These are phyloP conservation scores for Anastrepha ludens DNA, from an alignment of 1,140 invertebrate species.

Conservation along the genomic window DNA sequence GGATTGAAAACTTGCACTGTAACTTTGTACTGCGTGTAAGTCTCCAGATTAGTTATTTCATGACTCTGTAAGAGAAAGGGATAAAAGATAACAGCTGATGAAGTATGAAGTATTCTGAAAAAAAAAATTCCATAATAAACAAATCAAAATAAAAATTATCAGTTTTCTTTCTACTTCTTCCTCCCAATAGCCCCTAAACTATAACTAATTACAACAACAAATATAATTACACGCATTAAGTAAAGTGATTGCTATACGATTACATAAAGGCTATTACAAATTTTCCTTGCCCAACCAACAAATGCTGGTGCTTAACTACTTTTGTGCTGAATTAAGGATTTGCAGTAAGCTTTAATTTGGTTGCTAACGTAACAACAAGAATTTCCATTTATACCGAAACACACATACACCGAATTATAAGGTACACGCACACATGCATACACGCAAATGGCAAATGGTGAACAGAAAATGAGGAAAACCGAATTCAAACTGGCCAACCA, in stretches of 20 bases:
- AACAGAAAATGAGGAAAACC: conserved; percentile 19
- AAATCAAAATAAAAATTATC: neutral
- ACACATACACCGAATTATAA: neutral
- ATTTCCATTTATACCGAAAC: neutral
- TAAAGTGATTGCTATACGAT: neutral
- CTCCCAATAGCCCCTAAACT: neutral
- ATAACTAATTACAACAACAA: neutral
- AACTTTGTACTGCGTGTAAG: conserved; percentile 85
- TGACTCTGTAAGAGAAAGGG: conserved; percentile 77
- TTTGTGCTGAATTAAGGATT: conserved; percentile 33
- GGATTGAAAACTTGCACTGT: conserved; percentile 87
- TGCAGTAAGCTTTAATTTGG: conserved; percentile 34
- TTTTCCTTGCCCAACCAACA: neutral
- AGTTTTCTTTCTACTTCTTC: neutral
- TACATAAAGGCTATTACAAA: conserved; percentile 11
- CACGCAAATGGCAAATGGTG: neutral
- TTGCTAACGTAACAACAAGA: neutral
- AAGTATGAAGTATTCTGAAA: neutral
- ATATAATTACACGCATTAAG: no score
- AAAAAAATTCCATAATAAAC: conserved; percentile 31
- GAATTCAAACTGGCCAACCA: conserved; percentile 47
- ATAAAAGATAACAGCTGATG: conserved; percentile 59
- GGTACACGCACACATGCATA: neutral
- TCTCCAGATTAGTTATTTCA: conserved; percentile 82
- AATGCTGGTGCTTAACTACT: conserved; percentile 24